These are phyloP conservation scores for Ctenopoma kingsleyae DNA, from an alignment of 2,797 vertebrate species.

Conservation along the genomic window DNA sequence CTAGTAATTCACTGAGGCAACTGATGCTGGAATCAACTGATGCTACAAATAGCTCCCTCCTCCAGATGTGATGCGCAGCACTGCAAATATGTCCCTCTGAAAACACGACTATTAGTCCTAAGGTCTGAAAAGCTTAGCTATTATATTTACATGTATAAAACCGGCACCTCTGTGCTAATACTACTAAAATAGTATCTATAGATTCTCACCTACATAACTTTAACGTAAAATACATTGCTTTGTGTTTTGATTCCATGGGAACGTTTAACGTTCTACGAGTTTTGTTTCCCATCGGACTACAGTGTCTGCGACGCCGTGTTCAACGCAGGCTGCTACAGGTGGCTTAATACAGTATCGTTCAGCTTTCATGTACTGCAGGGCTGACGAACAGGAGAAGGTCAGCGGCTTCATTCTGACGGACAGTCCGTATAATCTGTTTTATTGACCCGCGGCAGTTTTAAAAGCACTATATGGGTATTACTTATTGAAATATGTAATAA, in stretches of 20 bases:
- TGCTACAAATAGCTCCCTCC: constrained; percentile 54
- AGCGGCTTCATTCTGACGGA: background rate
- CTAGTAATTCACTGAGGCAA: background rate
- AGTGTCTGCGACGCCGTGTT: constrained; percentile 42
- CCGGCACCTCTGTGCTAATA: accelerated
- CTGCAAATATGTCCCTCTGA: constrained; percentile 46
- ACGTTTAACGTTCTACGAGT: background rate
- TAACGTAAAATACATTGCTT: background rate
- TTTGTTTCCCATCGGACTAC: constrained; percentile 67
- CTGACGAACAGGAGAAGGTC: constrained; percentile 33
- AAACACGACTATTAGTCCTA: constrained; percentile 19
- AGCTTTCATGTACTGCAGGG: constrained; percentile 11
- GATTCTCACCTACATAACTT: accelerated
- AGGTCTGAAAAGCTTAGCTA: background rate
- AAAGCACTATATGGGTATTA: background rate
- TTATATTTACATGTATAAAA: background rate
- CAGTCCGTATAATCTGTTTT: accelerated
- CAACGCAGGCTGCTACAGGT: constrained; percentile 46
- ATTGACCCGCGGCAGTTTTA: accelerated
- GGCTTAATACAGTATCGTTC: background rate
- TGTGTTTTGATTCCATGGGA: background rate
- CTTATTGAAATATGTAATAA: constrained; percentile 5
- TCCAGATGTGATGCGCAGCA: constrained; percentile 55
- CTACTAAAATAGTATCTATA: accelerated
- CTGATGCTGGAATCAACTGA: constrained; percentile 56